Evolutionary conservation across 2,888 invertebrate genomes (phyloP).

Genomic region (Neuroscelio doddi): DNA sequence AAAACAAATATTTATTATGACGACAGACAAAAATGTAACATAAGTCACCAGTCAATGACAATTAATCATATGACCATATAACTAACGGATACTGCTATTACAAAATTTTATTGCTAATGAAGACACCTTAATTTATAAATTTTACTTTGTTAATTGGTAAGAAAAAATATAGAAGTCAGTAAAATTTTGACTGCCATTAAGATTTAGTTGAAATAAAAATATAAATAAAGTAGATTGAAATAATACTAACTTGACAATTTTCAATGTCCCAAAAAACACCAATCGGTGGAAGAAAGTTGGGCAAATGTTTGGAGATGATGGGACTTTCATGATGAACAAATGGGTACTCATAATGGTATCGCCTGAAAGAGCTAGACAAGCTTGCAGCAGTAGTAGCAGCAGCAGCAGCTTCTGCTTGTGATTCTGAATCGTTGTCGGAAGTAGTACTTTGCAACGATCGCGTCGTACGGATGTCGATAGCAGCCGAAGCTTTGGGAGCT

Average conservation of each 20-base stretch:
- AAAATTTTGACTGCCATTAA: too few relatives aligned
- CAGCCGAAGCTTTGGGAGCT: constrained; percentile 44
- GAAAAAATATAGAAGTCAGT: too few relatives aligned
- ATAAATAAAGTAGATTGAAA: too few relatives aligned
- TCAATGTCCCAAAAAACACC: constrained; percentile 96
- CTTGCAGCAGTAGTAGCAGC: constrained; percentile 24
- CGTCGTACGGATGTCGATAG: constrained; percentile 46
- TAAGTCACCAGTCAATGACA: too few relatives aligned
- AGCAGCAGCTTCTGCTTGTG: constrained; percentile 35
- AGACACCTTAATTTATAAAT: too few relatives aligned
- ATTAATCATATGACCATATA: too few relatives aligned
- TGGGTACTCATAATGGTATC: constrained; percentile 56
- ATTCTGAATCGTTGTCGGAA: constrained; percentile 51
- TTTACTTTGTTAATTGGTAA: too few relatives aligned
- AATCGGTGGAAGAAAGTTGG: constrained; percentile 77
- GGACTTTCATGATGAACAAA: constrained; percentile 58
- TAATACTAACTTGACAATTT: constrained; percentile 81
- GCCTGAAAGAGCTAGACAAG: constrained; percentile 35
- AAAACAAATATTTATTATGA: too few relatives aligned
- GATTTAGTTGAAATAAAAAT: too few relatives aligned
- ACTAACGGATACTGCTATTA: too few relatives aligned
- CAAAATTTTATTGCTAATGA: too few relatives aligned
- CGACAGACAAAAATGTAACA: too few relatives aligned
- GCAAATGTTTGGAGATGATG: constrained; percentile 52
- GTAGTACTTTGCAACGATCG: constrained; percentile 51